These are phyloP conservation scores for Odontocerum albicorne DNA, from an alignment of 2,888 invertebrate genomes.

Conservation along the genomic window DNA sequence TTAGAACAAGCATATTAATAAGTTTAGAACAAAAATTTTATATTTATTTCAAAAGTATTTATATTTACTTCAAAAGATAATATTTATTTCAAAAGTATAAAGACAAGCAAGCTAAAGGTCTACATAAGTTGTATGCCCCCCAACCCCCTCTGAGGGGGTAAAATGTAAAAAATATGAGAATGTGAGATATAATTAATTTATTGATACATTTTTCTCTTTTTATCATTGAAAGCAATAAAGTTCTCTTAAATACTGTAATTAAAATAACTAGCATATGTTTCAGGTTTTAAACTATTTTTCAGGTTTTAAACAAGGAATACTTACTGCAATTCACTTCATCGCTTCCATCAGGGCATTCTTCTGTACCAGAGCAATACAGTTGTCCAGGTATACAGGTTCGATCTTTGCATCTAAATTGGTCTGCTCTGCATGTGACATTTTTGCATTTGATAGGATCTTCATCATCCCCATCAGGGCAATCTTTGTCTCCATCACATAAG, in stretches of 20 bases:
- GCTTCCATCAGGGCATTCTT: conserved; percentile 82
- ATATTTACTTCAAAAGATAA: too few species aligned
- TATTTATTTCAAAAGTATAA: too few species aligned
- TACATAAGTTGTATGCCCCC: too few species aligned
- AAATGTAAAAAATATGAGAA: too few species aligned
- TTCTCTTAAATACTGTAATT: not conserved
- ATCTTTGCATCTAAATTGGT: conserved; percentile 86
- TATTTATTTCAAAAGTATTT: too few species aligned
- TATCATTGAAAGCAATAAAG: conserved; percentile 10
- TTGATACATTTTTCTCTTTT: too few species aligned
- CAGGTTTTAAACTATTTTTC: not conserved
- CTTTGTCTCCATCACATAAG: conserved; percentile 83
- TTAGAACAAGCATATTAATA: too few species aligned
- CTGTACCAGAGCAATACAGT: conserved; percentile 77
- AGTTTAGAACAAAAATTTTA: too few species aligned
- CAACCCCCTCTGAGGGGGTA: too few species aligned
- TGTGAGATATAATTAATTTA: too few species aligned
- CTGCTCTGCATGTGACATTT: conserved; percentile 77
- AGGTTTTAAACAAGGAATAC: conserved; percentile 40
- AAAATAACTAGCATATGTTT: not conserved
- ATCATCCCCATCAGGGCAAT: conserved; percentile 82
- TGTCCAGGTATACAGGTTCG: conserved; percentile 79
- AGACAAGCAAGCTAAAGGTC: too few species aligned
- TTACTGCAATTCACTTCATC: conserved; percentile 84
- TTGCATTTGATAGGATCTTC: conserved; percentile 65